Base-by-base conservation (phyloP, 1,140 invertebrate species). In the Drosophila santomea region DNA sequence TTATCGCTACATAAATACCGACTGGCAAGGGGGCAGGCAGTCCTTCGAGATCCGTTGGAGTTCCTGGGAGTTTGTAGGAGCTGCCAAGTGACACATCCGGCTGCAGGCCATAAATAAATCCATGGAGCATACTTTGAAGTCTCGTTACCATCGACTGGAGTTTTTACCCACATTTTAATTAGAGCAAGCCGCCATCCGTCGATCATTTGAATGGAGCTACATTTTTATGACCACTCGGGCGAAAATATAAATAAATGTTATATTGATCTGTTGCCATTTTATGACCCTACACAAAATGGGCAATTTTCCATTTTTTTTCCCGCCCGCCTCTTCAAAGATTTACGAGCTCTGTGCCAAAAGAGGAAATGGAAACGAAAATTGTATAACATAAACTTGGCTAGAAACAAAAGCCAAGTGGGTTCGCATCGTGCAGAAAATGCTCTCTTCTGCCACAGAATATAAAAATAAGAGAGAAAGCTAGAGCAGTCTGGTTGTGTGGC, bases 1-100 rank as follows among this genome's bases (percentile, higher is more conserved):
- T 88, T 88, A 88, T 88, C 83, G 83, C 83, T 80, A 88, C 83
- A 89, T 88, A 88, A 88, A 88, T 89, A 86, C 51, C 50, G 12
- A 4, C 10, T 15, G 41, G 64, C 20, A 43, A 47, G 56, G 35
- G 1, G 32, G 7, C 23, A 57, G 58, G 36, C 36, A 39, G 45
- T 50, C 15, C n/a, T 52, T 10, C 3, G 32, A 8, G 32, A 32
- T 32, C 32, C 32, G 7, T 32, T 10, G 38, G 38, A 64, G 48
- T 55, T 44, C 15, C 58, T 52, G 66, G 15, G 68, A 76, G 43
- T 32, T 66, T 38, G 23, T 25, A 35, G 15, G 14, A 55, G 57
- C 67, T 77, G 60, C 74, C 81, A 80, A 80, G 82, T 85, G 81
- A 80, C 81, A 85, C 77, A 78, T 81, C 78, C 78, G 76, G 55